phyloP scores from a whole-genome alignment of 1,140 invertebrate genomes.

The Muscidifurax raptorellus region DNA sequence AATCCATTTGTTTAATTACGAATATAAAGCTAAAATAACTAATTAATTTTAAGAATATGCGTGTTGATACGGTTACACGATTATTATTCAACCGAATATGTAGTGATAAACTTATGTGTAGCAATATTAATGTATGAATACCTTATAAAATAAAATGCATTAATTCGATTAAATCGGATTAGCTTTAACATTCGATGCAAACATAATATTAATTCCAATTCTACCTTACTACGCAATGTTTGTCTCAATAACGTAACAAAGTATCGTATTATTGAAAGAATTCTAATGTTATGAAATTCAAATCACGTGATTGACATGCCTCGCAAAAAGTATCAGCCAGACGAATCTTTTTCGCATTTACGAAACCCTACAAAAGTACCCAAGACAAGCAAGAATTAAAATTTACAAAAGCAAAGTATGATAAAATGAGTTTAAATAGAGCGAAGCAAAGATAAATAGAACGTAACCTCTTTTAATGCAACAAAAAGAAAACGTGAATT shows the following conservation, averaged over 20 bases:
- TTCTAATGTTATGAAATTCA: background rate
- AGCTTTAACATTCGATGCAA: background rate
- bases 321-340: background rate
- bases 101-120: no score
- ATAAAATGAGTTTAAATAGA: slow-evolving; percentile 24
- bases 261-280: background rate
- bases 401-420: slow-evolving; percentile 11
- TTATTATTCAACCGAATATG: no score
- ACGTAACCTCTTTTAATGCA: background rate
- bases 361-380: slow-evolving; percentile 17
- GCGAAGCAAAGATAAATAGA: slow-evolving; percentile 21
- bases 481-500: background rate
- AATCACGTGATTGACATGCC: background rate
- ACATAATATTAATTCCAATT: background rate
- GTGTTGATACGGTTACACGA: no score
- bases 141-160: background rate
- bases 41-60: no score
- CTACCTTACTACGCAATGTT: no score
- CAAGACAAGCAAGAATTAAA: slow-evolving; percentile 30
- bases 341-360: background rate
- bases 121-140: no score
- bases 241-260: no score
- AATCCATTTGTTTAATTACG: no score
- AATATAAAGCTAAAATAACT: no score
- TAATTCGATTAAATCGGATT: background rate